Evolutionary conservation across 2,797 vertebrate species (phyloP).

Genomic region (Ispidina lecontei): DNA sequence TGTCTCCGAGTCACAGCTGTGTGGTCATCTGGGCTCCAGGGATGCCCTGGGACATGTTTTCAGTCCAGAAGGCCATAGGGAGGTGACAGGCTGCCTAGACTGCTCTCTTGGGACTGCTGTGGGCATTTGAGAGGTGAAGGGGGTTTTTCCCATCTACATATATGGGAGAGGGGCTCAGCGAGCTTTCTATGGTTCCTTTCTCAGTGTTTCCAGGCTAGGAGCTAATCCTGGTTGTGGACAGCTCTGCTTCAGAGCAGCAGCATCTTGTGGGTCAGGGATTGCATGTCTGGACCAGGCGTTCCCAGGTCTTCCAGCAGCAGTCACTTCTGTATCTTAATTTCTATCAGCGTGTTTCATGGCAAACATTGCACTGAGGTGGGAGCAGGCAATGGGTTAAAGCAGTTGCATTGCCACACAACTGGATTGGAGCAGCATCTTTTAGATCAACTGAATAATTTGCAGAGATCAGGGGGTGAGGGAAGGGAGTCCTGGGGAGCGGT

Average conservation of each 20-base stretch:
- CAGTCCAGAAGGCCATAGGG: not conserved
- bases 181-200: not conserved
- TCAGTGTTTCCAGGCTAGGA: not conserved
- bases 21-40: not conserved
- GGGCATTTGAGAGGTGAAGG: not conserved
- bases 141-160: not conserved
- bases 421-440: not conserved
- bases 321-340: not conserved
- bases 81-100: not conserved
- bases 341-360: not conserved
- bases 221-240: not conserved
- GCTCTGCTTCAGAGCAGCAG: not conserved
- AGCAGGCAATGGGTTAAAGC: not conserved
- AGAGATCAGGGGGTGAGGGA: not conserved
- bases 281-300: not conserved
- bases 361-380: rapidly evolving
- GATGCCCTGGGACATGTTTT: not conserved
- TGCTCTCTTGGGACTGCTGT: not conserved
- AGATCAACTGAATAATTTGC: not conserved
- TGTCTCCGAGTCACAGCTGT: not conserved
- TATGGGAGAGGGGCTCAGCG: not conserved
- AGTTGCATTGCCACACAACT: not conserved
- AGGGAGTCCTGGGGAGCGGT: not conserved
- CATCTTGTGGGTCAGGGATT: not conserved
- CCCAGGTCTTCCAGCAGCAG: not conserved